These are phyloP conservation scores for Ahaetulla prasina DNA, from an alignment of 2,113 vertebrate species.

Conservation along the genomic window DNA sequence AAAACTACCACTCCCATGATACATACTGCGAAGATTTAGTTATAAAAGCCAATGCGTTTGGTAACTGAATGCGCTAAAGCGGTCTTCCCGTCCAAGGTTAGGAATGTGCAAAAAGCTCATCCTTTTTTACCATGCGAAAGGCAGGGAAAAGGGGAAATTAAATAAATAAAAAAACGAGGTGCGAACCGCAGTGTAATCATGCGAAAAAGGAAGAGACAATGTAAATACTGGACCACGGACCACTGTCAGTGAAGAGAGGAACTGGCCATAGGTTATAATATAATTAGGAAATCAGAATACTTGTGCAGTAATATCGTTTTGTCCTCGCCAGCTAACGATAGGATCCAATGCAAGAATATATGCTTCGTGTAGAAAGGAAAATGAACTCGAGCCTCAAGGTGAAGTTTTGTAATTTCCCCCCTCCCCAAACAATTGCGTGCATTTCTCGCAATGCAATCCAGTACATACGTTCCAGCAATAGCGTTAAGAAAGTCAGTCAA, in stretches of 20 bases:
- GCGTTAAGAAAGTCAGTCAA: background rate
- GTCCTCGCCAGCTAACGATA: background rate
- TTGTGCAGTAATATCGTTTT: no score
- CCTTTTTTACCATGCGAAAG: background rate
- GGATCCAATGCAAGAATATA: background rate
- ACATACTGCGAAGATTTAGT: background rate
- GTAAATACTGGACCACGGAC: background rate
- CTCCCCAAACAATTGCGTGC: background rate
- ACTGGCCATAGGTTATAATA: no score
- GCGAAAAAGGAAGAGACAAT: background rate
- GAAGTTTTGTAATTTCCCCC: background rate
- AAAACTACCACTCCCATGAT: background rate
- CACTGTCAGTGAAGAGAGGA: background rate
- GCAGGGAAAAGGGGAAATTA: background rate
- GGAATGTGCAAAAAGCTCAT: background rate
- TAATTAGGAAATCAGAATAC: background rate
- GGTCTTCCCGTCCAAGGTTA: background rate
- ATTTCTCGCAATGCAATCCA: background rate
- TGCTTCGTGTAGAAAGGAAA: background rate
- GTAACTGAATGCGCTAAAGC: background rate
- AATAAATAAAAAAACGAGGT: background rate
- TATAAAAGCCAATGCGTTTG: no score
- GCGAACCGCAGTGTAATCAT: constrained; percentile 31
- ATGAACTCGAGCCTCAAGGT: background rate
- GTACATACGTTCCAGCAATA: background rate